Evolutionary conservation across 1,140 invertebrate species (phyloP), one percentile per base, ranked within the genome.

Genomic region (Calycopis cecrops): DNA sequence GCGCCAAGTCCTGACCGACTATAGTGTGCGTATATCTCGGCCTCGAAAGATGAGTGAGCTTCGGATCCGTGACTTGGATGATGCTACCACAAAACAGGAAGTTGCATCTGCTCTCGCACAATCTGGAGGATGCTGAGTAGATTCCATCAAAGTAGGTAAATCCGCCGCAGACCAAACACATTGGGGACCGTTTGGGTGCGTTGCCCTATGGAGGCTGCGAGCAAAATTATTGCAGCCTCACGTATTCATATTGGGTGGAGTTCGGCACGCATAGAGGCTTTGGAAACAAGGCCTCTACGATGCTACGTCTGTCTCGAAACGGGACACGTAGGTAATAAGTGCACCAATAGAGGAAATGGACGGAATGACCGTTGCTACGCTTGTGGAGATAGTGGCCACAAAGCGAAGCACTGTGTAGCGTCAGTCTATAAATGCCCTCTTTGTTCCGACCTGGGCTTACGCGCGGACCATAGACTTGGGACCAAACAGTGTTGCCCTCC

Each of bases 301-400:
- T 70, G 67, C 44, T 70, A 52, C 18, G 48, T 56, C 0, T 70
- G 62, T 21, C 16, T 59, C 2, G 56, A 62, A 12, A 35, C 34
- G 4, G 59, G 60, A 0, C 60, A 65, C 12, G 51, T 53, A 0
- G 35, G 63, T 1, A 11, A 17, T 7, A 50, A 62, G 18, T 69
- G 63, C 34, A 33, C 63, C 3, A 61, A 21, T 33, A 0, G 4
- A 0, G 14, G 11, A 4, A 55, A 66, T 11, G 18, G 60, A 11
- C 60, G 64, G 12, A n/a, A n/a, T 0, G n/a, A n/a, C n/a, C 12
- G 47, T 3, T 63, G 64, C 35, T 66, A 53, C 38, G 33, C 21
- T 0, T 65, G 59, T 9, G 63, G 63, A 0, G 50, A 53, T 1
- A 1, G 49, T 9, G 52, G 48, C 9, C 59, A 65, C 28, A 59